Evolutionary conservation across 2,797 vertebrate species (phyloP).

Genomic region (Mus spretus): DNA sequence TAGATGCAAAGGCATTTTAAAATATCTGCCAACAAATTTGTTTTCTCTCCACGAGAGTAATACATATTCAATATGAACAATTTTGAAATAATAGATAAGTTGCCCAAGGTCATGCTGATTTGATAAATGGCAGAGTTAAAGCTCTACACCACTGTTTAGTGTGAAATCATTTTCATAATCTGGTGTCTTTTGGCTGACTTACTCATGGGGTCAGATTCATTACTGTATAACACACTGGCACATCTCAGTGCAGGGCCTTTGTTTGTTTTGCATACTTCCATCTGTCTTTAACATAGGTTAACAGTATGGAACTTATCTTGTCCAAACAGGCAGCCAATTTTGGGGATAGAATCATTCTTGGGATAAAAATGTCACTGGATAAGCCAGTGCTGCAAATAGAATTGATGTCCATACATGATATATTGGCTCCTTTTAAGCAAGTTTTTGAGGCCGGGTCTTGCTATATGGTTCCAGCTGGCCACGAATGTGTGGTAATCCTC

Average conservation of each 20-base stretch:
- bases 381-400: slow-evolving; percentile 40
- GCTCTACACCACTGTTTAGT: background rate
- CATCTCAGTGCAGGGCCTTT: slow-evolving; percentile 57
- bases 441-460: background rate
- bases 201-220: slow-evolving; percentile 36
- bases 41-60: slow-evolving; percentile 54
- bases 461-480: background rate
- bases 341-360: background rate
- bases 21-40: slow-evolving; percentile 27
- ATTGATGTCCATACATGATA: slow-evolving; percentile 27
- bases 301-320: slow-evolving; percentile 69
- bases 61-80: background rate
- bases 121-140: background rate
- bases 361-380: slow-evolving; percentile 50
- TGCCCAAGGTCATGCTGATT: background rate
- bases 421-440: slow-evolving; percentile 33
- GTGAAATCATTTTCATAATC: background rate
- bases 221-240: slow-evolving; percentile 62
- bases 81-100: slow-evolving; percentile 57
- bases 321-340: slow-evolving; percentile 58
- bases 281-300: slow-evolving; percentile 74
- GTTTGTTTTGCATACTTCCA: slow-evolving; percentile 51
- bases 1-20: slow-evolving; percentile 46
- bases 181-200: slow-evolving; percentile 49
- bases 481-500: background rate